Evolutionary conservation across 2,113 vertebrate species (phyloP), one percentile per base, ranked within the genome.

Genomic region (Microtus montanus): DNA sequence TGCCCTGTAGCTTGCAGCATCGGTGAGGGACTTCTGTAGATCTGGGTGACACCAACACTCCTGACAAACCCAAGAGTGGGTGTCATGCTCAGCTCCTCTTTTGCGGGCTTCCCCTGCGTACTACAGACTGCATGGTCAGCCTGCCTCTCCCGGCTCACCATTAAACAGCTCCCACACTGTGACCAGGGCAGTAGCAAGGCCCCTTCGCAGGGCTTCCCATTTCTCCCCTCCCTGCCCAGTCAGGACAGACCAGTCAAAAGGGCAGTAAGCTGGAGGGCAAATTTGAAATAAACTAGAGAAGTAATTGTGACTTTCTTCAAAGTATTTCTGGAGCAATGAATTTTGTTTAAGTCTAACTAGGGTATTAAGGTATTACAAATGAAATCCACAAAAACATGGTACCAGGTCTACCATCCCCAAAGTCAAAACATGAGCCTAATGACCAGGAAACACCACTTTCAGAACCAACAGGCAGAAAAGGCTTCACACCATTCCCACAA

Each of bases 261-360:
- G 66, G 38, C 22, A 88, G 7, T 4, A 77, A 77, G 87, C 24
- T 14, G 14, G n/a, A 83, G 20, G 30, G 10, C 61, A 86, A 90
- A 78, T 47, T 0, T n/a, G 49, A 82, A 77, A 30, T 86, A 87
- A 94, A 89, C 79, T 73, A n/a, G 17, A 90, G 26, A 86, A 35
- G 33, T 92, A 77, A 90, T 44, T 24, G 63, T 41, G 30, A 80
- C 9, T 85, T 79, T 92, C 90, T 64, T 85, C 91, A 84, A 73
- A 95, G 41, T 92, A 79, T 64, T 83, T 95, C 77, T 73, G 7
- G 8, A 84, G 83, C 5, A 54, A 54, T 73, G 10, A 20, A 20
- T 73, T 73, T 68, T 44, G 75, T 41, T 83, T 85, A 89, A 68
- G 22, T 89, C 58, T 93, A 84, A 84, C 38, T 54, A 30, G 35